Evolutionary conservation across 2,888 invertebrate species (phyloP).

Genomic region (Euzophera pinguis): DNA sequence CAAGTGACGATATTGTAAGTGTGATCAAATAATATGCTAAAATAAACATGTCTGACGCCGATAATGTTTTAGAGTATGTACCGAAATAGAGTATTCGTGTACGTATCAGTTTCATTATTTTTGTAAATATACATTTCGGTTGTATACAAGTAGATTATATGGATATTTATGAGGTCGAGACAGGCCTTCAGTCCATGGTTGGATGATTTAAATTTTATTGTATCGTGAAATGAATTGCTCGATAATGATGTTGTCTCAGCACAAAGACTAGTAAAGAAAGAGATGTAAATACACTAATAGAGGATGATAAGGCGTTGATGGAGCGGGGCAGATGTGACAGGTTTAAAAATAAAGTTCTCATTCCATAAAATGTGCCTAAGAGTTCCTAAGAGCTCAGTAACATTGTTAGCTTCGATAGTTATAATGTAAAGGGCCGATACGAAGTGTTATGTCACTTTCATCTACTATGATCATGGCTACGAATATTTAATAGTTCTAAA

Average conservation of each 20-base stretch:
- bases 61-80: conserved; percentile 14
- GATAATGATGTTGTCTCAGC: conserved; percentile 33
- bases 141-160: conserved; percentile 29
- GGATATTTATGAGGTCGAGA: conserved; percentile 27
- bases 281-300: conserved; percentile 58
- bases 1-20: conserved; percentile 12
- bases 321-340: conserved; percentile 59
- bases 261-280: conserved; percentile 37
- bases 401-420: conserved; percentile 55
- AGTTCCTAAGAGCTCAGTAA: conserved; percentile 48
- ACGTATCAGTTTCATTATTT: conserved; percentile 34
- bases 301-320: conserved; percentile 23
- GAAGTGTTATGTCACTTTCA: conserved; percentile 25
- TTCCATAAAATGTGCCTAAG: conserved; percentile 70
- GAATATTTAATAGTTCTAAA: conserved; percentile 20
- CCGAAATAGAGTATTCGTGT: conserved; percentile 24
- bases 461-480: conserved; percentile 14
- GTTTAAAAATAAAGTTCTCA: conserved; percentile 39
- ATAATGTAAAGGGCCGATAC: conserved; percentile 24
- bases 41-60: conserved; percentile 5
- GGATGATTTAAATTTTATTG: conserved; percentile 29
- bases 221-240: conserved; percentile 33
- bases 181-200: conserved; percentile 35
- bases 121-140: conserved; percentile 53
- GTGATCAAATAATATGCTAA: conserved; percentile 7